Base-by-base conservation (phyloP, 2,113 vertebrate genomes). In the Agapornis roseicollis region DNA sequence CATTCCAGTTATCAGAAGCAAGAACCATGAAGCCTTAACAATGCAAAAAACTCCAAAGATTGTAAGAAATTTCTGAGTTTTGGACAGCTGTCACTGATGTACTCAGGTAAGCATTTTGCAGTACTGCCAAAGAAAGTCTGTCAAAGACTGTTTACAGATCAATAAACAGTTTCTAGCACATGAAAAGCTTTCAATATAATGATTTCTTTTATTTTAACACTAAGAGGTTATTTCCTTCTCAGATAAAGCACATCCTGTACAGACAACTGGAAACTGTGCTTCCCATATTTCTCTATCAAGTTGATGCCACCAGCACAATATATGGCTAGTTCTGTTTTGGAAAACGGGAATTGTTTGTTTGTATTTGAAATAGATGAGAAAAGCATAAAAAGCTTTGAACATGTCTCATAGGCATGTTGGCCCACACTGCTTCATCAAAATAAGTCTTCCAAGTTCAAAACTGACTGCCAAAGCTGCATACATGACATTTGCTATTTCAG, bases 401-500 rank as follows among this genome's bases (percentile, higher is more conserved):
- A 56, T 73, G 64, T 96, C 85, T 96, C 85, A 72, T 9, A 95
- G 65, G 82, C 90, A 69, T 65, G 52, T 64, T 94, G 92, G 89
- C 88, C 85, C 69, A 89, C 50, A 46, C 19, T 44, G 23, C 41
- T 84, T 65, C 61, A 90, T 69, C 80, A 90, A 78, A 90, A 91
- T 68, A 90, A 95, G 85, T 74, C 88, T 90, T 94, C 91, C 93
- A 94, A 96, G 85, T 95, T 92, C 90, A 94, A 87, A 94, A 93
- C n/a, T 63, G 52, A 61, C 96, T 97, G 93, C 96, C 95, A 95
- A 96, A 80, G 46, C 93, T 89, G 77, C 61, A 95, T 72, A 93
- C 80, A 84, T 91, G 93, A 96, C 90, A 95, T 96, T 92, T 92
- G 90, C 85, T 92, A 89, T 92, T 97, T 95, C 52, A 79, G 80